Evolutionary conservation across 35 echinoderm and acorn worm species (phyloP).

Genomic region (Anneissia japonica): DNA sequence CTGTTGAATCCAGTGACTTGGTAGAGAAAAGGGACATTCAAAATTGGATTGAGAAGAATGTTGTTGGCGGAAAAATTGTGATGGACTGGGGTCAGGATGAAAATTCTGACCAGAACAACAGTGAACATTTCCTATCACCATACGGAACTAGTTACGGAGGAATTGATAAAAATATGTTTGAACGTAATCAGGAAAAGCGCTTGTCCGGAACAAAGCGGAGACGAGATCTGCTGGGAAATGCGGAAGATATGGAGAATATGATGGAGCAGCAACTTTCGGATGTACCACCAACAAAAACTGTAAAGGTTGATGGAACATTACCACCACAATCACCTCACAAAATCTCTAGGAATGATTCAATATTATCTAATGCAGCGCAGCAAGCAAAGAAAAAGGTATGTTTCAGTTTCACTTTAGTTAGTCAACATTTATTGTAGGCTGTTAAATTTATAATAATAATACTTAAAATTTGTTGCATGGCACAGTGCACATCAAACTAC

Average conservation of each 20-base stretch:
- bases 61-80: background rate
- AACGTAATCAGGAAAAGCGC: background rate
- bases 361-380: constrained; percentile 67
- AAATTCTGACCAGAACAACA: background rate
- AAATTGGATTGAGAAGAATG: background rate
- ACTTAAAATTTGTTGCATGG: too few species aligned
- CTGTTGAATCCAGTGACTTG: background rate
- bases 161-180: background rate
- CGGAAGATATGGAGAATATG: background rate
- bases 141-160: background rate
- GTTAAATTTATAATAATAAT: too few species aligned
- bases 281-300: constrained; percentile 17
- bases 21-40: background rate
- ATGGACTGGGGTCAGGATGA: background rate
- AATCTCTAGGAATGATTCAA: constrained; percentile 67
- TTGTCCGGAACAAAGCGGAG: background rate
- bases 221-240: background rate
- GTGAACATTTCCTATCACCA: background rate
- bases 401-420: background rate
- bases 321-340: constrained; percentile 14
- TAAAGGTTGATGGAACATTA: constrained; percentile 9
- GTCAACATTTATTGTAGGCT: too few species aligned
- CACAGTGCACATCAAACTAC: too few species aligned
- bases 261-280: background rate
- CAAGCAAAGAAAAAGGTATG: constrained; percentile 80